Conservation (phyloP, 2,888 invertebrate species). For the Metallyticus violacea region DNA sequence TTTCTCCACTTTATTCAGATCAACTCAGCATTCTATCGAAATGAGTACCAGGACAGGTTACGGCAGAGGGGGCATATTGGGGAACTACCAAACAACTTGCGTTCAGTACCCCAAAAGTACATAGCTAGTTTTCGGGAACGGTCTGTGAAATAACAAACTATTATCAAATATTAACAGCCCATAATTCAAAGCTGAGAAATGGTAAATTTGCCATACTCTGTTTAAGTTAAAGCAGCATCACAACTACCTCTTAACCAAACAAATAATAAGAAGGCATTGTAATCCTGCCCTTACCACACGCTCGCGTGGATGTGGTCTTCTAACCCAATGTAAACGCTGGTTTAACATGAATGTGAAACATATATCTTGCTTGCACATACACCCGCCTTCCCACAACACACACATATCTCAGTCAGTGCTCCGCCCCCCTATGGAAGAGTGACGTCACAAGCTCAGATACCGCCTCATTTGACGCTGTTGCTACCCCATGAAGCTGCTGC, state of each 20-base stretch:
- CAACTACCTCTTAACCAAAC: neutral
- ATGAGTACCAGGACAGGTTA: too few species aligned
- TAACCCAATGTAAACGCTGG: neutral
- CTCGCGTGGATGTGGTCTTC: neutral
- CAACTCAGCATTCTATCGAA: too few species aligned
- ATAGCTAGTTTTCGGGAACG: too few species aligned
- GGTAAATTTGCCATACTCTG: neutral
- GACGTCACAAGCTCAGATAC: neutral
- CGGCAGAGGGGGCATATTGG: too few species aligned
- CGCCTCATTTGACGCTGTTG: neutral
- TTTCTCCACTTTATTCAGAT: too few species aligned
- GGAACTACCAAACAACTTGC: too few species aligned
- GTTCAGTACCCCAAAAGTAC: too few species aligned
- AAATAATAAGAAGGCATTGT: neutral
- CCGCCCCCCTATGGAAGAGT: neutral
- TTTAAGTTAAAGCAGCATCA: neutral
- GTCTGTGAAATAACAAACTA: too few species aligned
- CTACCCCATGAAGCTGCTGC: neutral
- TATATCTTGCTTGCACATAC: too few species aligned
- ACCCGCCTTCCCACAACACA: too few species aligned
- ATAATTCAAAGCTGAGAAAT: neutral
- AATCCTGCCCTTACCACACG: too few species aligned
- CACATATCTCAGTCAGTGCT: too few species aligned
- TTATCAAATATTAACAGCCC: neutral
- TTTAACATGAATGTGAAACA: neutral